These are phyloP conservation scores for Agapostemon virescens DNA, from an alignment of 2,888 invertebrate genomes.

Conservation along the genomic window DNA sequence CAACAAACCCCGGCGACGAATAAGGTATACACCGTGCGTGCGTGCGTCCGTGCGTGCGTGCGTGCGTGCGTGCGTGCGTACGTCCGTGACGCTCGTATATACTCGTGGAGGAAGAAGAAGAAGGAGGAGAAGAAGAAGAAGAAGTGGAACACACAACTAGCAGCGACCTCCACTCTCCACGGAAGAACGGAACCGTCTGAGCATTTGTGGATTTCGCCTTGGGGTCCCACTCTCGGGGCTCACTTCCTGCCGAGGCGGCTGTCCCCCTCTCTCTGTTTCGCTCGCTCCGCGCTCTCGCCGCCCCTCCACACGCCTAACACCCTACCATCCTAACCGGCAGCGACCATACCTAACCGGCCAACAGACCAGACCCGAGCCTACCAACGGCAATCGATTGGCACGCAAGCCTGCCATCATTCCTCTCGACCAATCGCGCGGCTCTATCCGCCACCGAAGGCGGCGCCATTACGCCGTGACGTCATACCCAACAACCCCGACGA, in stretches of 20 bases:
- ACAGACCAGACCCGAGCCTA: slow-evolving; percentile 64
- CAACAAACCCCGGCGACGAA: background rate
- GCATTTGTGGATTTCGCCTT: slow-evolving; percentile 70
- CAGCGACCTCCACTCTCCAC: slow-evolving; percentile 79
- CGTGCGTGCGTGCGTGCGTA: background rate
- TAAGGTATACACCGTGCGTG: background rate
- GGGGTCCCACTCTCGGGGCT: slow-evolving; percentile 67
- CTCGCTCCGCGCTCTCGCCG: slow-evolving; percentile 47
- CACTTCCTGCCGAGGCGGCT: slow-evolving; percentile 74
- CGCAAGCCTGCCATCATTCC: slow-evolving; percentile 79
- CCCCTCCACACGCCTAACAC: slow-evolving; percentile 49
- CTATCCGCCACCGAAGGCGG: slow-evolving; percentile 68
- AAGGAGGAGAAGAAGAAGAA: slow-evolving; percentile 32
- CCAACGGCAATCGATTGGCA: slow-evolving; percentile 78
- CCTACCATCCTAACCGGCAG: slow-evolving; percentile 52
- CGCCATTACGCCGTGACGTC: slow-evolving; percentile 71
- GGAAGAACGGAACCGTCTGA: slow-evolving; percentile 77
- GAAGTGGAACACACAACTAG: slow-evolving; percentile 62
- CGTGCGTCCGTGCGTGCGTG: slow-evolving; percentile 7
- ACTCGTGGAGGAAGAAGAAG: background rate
- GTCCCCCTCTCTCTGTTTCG: slow-evolving; percentile 60
- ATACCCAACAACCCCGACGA: slow-evolving; percentile 67
- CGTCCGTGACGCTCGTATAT: background rate
- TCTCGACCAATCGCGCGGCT: slow-evolving; percentile 72
- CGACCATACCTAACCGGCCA: slow-evolving; percentile 67